Percentiles rank a stretch among this genome's conserved stretches.
phyloP scores from a whole-genome alignment of 2,113 vertebrate species.

The Dasypus novemcinctus region DNA sequence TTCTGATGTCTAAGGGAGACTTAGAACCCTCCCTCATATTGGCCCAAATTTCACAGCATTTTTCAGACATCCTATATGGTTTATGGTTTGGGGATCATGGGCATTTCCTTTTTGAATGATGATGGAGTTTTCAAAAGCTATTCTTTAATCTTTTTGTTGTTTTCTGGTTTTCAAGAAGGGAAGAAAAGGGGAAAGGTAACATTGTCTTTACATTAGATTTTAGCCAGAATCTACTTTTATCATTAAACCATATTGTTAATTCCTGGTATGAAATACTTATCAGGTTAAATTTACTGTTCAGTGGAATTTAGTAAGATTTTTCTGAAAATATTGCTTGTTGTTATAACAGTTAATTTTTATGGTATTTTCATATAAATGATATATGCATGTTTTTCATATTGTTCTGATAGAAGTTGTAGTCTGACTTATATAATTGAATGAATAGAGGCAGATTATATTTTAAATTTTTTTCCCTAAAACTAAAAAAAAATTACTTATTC shows the following conservation, averaged over 20 bases:
- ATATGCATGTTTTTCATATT: slow-evolving; percentile 15
- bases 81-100: not conserved
- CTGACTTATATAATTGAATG: not conserved
- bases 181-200: not conserved
- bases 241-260: not conserved
- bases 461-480: not conserved
- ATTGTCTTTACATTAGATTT: not conserved
- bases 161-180: not conserved
- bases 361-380: not conserved
- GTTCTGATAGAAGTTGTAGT: not conserved
- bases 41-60: not conserved
- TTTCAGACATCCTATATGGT: not conserved
- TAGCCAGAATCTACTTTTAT: not conserved
- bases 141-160: not conserved
- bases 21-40: not conserved
- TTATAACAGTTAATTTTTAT: not conserved
- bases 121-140: not conserved
- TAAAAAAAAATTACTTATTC: not conserved
- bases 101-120: slow-evolving; percentile 14
- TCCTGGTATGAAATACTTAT: not conserved
- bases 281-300: not conserved
- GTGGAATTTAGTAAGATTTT: not conserved
- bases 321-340: not conserved
- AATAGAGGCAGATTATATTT: not conserved
- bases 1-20: not conserved